phyloP scores from a whole-genome alignment of 1,140 invertebrate genomes.

The Hypsibius dujardini region DNA sequence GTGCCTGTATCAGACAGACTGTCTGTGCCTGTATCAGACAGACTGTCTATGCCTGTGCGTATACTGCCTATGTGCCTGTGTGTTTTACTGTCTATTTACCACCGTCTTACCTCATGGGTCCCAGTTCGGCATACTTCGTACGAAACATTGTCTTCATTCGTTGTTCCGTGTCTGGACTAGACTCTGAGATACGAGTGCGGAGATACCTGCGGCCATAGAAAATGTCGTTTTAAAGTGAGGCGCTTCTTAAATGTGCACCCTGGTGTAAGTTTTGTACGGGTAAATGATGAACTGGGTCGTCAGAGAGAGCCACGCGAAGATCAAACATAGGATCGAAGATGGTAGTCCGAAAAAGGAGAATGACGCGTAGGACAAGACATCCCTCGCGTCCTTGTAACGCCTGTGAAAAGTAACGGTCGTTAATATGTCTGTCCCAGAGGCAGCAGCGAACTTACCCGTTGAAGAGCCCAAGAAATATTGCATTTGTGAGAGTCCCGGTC shows the following conservation, averaged over 20 bases:
- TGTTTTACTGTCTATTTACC: too few species aligned
- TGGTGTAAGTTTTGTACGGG: too few species aligned
- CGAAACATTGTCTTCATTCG: conserved; percentile 39
- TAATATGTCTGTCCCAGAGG: too few species aligned
- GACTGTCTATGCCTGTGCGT: too few species aligned
- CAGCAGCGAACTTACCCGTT: background rate
- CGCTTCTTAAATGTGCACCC: too few species aligned
- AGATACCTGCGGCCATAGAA: background rate
- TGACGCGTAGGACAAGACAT: background rate
- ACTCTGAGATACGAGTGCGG: background rate
- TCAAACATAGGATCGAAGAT: background rate
- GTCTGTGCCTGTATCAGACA: too few species aligned
- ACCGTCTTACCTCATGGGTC: conserved; percentile 45
- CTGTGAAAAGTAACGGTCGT: too few species aligned
- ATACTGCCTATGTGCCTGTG: too few species aligned
- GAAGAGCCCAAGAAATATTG: background rate
- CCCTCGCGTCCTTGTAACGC: background rate
- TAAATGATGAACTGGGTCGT: background rate
- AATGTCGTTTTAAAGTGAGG: too few species aligned
- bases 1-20: too few species aligned
- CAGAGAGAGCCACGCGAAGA: background rate
- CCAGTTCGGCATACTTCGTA: conserved; percentile 53
- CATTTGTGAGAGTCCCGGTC: conserved; percentile 10
- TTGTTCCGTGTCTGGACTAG: background rate
- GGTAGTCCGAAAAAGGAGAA: background rate